A percentile compares a stretch with the other conserved stretches of the same genome.
Evolutionary conservation across 2,113 vertebrate genomes (phyloP).

Genomic region (Gila orcuttii): DNA sequence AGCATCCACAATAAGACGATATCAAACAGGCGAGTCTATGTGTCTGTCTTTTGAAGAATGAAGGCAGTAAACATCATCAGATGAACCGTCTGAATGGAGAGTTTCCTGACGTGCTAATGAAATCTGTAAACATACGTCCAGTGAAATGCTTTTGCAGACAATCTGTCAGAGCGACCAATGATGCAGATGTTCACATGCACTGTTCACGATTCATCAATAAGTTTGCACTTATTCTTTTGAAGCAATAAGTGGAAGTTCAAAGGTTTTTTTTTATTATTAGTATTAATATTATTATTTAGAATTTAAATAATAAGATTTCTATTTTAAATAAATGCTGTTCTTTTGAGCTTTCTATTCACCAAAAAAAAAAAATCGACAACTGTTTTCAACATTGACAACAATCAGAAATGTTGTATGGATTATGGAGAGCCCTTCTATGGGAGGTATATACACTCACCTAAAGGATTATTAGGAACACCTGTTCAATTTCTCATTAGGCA

Average conservation of each 20-base stretch:
- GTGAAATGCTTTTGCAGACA: neutral
- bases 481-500: no score
- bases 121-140: neutral
- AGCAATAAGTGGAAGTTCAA: neutral
- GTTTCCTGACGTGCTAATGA: neutral
- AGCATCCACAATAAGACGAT: neutral
- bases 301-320: no score
- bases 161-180: neutral
- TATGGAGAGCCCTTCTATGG: no score
- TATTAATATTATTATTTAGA: no score
- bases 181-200: neutral
- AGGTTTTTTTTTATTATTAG: no score
- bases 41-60: conserved; percentile 1
- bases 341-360: no score
- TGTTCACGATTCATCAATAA: neutral
- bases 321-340: no score
- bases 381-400: no score
- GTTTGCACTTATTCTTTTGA: neutral
- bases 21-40: neutral
- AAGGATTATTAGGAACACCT: no score
- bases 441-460: no score
- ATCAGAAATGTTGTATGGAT: no score
- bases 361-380: no score
- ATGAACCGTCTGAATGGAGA: neutral
- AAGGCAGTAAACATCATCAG: neutral